Percentiles rank a stretch among this genome's conserved stretches.
phyloP scores from a whole-genome alignment of 1,140 invertebrate species.

The Heliconius hewitsoni region DNA sequence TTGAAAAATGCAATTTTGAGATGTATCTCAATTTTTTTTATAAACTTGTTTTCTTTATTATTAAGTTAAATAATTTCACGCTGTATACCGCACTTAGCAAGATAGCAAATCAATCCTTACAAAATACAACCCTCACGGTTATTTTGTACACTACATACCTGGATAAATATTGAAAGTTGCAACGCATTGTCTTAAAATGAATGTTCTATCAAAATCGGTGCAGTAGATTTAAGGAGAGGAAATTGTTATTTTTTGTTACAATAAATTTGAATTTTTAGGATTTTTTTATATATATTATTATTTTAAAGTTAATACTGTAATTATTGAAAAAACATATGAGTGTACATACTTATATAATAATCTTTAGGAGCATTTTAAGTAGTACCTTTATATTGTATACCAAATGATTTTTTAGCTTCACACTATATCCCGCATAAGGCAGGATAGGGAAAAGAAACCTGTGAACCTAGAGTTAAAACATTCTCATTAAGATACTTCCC shows the following conservation, averaged over 20 bases:
- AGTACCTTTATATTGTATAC: too few species aligned
- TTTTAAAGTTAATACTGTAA: too few species aligned
- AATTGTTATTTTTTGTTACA: neutral
- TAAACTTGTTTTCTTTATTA: neutral
- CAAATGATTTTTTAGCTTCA: neutral
- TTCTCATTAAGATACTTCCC: neutral
- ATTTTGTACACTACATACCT: neutral
- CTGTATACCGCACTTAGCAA: too few species aligned
- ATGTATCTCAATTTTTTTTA: slow-evolving; percentile 53
- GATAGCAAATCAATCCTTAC: too few species aligned
- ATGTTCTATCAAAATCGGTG: neutral
- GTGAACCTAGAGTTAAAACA: too few species aligned
- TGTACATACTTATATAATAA: neutral
- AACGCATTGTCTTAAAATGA: neutral
- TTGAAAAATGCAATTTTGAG: slow-evolving; percentile 64
- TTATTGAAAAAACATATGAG: neutral
- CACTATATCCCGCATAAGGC: neutral
- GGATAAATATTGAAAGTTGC: neutral
- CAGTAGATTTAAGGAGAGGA: neutral
- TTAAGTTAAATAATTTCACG: too few species aligned
- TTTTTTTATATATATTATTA: too few species aligned
- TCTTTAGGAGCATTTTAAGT: too few species aligned
- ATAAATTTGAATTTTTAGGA: too few species aligned
- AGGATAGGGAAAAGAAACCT: neutral
- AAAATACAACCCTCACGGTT: too few species aligned